Percentiles rank a stretch among this genome's conserved stretches.
These are phyloP conservation scores for Bombycilla garrulus DNA, from an alignment of 2,113 vertebrate species.

Conservation along the genomic window DNA sequence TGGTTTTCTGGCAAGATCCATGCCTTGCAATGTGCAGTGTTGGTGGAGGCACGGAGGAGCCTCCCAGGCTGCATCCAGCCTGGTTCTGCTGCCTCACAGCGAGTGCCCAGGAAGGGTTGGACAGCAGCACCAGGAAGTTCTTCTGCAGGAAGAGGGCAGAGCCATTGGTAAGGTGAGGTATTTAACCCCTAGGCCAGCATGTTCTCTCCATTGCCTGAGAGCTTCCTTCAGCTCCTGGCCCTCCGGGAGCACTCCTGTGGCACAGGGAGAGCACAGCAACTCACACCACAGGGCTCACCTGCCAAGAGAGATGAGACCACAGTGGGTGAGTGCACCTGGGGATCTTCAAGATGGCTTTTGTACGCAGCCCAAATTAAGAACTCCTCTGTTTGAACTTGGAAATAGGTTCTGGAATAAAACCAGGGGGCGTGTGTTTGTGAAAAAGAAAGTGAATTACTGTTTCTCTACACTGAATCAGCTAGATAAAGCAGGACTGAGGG, in stretches of 20 bases:
- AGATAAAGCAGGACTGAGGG: not conserved
- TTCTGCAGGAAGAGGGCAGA: not conserved
- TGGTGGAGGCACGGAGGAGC: accelerated
- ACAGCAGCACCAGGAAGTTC: not conserved
- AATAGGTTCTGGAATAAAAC: not conserved
- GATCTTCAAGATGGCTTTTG: not conserved
- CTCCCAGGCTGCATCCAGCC: not conserved
- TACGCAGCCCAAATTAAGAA: not conserved
- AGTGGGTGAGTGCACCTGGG: accelerated
- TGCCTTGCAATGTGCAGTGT: accelerated
- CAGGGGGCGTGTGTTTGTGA: not conserved
- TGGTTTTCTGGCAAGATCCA: not conserved
- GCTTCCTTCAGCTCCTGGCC: not conserved
- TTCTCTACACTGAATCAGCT: not conserved
- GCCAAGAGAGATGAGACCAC: accelerated
- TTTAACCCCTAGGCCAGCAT: not conserved
- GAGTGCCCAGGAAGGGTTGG: not conserved
- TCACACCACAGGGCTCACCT: not conserved
- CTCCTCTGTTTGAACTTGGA: not conserved
- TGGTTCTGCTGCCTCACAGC: accelerated
- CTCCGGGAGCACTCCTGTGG: accelerated
- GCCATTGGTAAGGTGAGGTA: not conserved
- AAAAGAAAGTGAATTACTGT: not conserved
- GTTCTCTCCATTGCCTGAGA: not conserved
- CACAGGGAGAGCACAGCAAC: too few relatives aligned